Conservation (phyloP, 2,888 invertebrate genomes). For the Nipponacmea schrenckii region DNA sequence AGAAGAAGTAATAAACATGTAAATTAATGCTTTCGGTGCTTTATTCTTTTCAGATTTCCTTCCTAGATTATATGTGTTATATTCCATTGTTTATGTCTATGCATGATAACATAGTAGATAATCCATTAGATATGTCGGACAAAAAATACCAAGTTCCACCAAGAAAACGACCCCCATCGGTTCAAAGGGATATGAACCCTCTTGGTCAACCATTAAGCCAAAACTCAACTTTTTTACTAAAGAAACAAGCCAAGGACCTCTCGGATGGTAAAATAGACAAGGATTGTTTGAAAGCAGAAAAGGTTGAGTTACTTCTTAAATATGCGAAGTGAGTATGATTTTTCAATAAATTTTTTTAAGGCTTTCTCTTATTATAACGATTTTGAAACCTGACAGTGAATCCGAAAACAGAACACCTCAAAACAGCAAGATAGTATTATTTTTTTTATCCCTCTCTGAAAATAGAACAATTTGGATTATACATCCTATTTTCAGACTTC, state of each 20-base stretch:
- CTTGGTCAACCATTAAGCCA: slow-evolving; percentile 52
- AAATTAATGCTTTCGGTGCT: too few relatives aligned
- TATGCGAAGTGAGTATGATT: slow-evolving; percentile 27
- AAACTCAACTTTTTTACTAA: slow-evolving; percentile 43
- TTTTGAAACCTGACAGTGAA: background rate
- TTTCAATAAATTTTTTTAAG: background rate
- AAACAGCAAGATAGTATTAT: background rate
- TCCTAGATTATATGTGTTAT: slow-evolving; percentile 62
- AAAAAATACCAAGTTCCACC: slow-evolving; percentile 47
- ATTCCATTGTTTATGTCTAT: slow-evolving; percentile 64
- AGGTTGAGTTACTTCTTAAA: slow-evolving; percentile 34
- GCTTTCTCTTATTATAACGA: background rate
- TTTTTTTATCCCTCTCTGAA: background rate
- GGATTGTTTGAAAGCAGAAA: slow-evolving; percentile 20
- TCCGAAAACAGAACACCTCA: background rate
- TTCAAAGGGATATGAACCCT: slow-evolving; percentile 60
- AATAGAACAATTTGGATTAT: background rate
- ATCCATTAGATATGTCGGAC: slow-evolving; percentile 62
- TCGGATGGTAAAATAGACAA: slow-evolving; percentile 27
- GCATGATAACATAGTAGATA: slow-evolving; percentile 62
- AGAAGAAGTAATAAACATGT: too few relatives aligned
- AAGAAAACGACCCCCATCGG: slow-evolving; percentile 38
- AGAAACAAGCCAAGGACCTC: slow-evolving; percentile 46
- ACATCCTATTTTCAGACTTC: background rate
- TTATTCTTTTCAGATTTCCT: slow-evolving; percentile 52